Evolutionary conservation across 37 sponge, comb jelly and placozoan species (phyloP).

Genomic region (Halisarca cf. caerulea): DNA sequence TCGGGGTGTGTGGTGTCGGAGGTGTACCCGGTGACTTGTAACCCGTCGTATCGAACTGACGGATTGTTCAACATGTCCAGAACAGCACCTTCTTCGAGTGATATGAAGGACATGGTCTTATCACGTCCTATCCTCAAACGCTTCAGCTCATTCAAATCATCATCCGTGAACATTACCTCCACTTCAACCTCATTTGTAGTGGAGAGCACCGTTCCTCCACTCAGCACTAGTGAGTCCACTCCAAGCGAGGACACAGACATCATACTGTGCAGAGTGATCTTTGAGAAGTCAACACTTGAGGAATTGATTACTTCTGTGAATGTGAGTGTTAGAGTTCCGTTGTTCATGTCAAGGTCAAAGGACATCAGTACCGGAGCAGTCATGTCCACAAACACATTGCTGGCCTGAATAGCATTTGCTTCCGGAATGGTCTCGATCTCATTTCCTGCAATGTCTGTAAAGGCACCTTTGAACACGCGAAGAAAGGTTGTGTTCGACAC

Average conservation of each 20-base stretch:
- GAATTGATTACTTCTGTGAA: conserved; percentile 82
- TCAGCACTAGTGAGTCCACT: conserved; percentile 28
- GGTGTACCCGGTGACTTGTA: conserved; percentile 24
- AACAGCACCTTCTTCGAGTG: conserved; percentile 34
- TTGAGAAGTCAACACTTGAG: conserved; percentile 59
- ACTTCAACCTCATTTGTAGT: conserved; percentile 29
- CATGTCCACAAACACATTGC: conserved; percentile 43
- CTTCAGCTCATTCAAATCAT: conserved; percentile 88
- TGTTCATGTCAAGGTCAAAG: conserved; percentile 81
- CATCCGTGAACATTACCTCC: conserved; percentile 20
- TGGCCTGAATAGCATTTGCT: conserved; percentile 53
- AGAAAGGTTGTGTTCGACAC: conserved; percentile 68
- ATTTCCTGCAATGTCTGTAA: conserved; percentile 78
- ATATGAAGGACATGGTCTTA: conserved; percentile 24
- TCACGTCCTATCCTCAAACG: conserved; percentile 58
- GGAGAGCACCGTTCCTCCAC: conserved; percentile 51
- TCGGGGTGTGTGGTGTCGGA: conserved; percentile 65
- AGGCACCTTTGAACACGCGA: conserved; percentile 38
- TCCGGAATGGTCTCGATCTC: conserved; percentile 33
- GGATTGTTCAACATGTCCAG: conserved; percentile 50
- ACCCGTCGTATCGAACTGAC: conserved; percentile 39
- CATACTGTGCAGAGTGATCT: conserved; percentile 55
- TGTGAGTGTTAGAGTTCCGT: conserved; percentile 48
- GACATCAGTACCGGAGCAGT: conserved; percentile 57
- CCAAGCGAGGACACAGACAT: neutral